Base-by-base conservation (phyloP, 92 coral and sea anemone genomes). In the Epizoanthus rinbou region DNA sequence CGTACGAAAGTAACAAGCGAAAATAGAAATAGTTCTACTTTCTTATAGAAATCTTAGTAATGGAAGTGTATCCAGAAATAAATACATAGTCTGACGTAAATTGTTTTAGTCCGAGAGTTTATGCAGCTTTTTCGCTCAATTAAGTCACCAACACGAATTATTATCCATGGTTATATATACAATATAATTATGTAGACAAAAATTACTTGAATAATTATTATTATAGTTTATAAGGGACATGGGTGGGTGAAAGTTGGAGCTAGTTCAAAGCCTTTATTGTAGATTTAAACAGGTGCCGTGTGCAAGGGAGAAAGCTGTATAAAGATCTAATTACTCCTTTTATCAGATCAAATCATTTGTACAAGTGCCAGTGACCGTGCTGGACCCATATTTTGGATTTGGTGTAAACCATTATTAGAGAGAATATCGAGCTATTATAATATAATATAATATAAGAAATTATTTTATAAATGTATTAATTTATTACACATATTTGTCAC, bases 51-150 rank as follows among this genome's bases (percentile, higher is more conserved):
- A 47, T 9, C 8, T 47, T 47, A 47, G 14, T 11, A 47, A 8
- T 47, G 54, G 54, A 47, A 47, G 7, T 47, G 54, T 47, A 47
- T 11, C 14, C 54, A 47, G 54, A 47, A 47, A 11, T 47, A 8
- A 47, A 8, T 47, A 47, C 14, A 8, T 47, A 8, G 54, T 10
- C 54, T 47, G 15, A 47, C 14, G 14, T 9, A 68, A 68, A 31
- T 68, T 68, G 73, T 3, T 66, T 74, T 74, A 74, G 65, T 74
- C 80, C 64, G 35, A 74, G 57, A 15, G 19, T 74, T 31, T 74
- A 54, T 74, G 52, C 54, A 47, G 75, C 57, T 52, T 74, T 74
- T 74, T 50, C 24, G 64, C 80, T 47, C 54, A 43, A 43, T 8
- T 21, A 74, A 74, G 63, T 22, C 56, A 23, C 43, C 31, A 22